Evolutionary conservation across 2,113 vertebrate species (phyloP).

Genomic region (Odocoileus virginianus): DNA sequence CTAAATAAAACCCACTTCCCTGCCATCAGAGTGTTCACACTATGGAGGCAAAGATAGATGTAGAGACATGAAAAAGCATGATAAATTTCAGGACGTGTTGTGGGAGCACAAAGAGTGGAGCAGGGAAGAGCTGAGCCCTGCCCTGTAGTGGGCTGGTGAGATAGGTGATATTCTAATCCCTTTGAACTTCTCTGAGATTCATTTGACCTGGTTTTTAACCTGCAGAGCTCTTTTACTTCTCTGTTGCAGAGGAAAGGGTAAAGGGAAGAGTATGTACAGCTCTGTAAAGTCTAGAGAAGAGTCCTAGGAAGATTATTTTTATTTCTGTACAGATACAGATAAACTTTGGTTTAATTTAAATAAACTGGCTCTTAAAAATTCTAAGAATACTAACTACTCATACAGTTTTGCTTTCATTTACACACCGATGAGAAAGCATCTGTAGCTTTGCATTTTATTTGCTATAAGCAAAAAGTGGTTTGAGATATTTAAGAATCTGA

Average conservation of each 20-base stretch:
- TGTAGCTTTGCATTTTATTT: constrained; percentile 68
- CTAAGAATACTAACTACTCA: constrained; percentile 74
- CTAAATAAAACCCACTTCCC: constrained; percentile 43
- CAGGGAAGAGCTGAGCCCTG: constrained; percentile 1
- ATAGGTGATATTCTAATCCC: not conserved
- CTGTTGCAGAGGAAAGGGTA: not conserved
- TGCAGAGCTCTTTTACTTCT: constrained; percentile 38
- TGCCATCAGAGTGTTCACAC: constrained; percentile 11
- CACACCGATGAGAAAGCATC: constrained; percentile 74
- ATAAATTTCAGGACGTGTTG: not conserved
- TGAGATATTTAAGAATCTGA: constrained; percentile 63
- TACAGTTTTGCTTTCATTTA: constrained; percentile 71
- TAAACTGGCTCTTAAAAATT: constrained; percentile 63
- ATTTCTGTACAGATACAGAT: constrained; percentile 72
- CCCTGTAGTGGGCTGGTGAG: not conserved
- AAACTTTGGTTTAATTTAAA: constrained; percentile 70
- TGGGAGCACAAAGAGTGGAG: constrained; percentile 22
- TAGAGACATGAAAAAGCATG: not conserved
- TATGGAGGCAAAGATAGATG: constrained; percentile 7
- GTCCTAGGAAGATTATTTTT: constrained; percentile 65
- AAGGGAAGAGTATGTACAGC: constrained; percentile 6
- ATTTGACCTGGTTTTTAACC: constrained; percentile 35
- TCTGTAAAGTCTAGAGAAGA: constrained; percentile 58
- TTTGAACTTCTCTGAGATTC: constrained; percentile 43
- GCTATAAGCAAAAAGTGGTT: constrained; percentile 71